These are phyloP conservation scores for Tympanoctomys barrerae DNA, from an alignment of 2,797 vertebrate species.

Conservation along the genomic window DNA sequence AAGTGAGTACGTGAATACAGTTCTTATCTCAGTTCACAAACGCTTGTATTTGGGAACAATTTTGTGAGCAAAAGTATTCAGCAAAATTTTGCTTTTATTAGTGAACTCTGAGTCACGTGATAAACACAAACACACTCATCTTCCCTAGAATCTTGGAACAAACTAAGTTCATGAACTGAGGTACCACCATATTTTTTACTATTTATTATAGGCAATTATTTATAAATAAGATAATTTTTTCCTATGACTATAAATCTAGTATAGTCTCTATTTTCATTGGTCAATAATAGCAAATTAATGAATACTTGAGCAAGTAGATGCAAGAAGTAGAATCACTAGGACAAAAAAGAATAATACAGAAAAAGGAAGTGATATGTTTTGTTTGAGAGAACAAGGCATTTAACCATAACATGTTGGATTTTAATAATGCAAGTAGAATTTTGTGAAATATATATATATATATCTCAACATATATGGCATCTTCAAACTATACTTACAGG, in stretches of 20 bases:
- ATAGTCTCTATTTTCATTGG: neutral
- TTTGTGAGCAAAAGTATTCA: neutral
- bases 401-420: neutral
- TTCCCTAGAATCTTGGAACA: neutral
- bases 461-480: neutral
- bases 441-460: too few relatives aligned
- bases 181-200: neutral
- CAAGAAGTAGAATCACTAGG: conserved; percentile 16
- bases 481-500: neutral
- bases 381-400: neutral
- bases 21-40: neutral
- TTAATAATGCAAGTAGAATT: neutral
- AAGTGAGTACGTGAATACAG: neutral
- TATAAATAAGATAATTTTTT: neutral
- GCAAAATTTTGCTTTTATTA: neutral
- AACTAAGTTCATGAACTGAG: neutral
- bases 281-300: neutral
- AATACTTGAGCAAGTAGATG: neutral
- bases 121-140: too few relatives aligned
- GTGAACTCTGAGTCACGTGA: neutral
- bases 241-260: neutral
- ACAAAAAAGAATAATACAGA: neutral
- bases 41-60: neutral
- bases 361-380: neutral
- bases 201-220: neutral